Percentiles rank a stretch among this genome's conserved stretches.
These are phyloP conservation scores for Riparia riparia DNA, from an alignment of 2,113 vertebrate genomes.

Conservation along the genomic window DNA sequence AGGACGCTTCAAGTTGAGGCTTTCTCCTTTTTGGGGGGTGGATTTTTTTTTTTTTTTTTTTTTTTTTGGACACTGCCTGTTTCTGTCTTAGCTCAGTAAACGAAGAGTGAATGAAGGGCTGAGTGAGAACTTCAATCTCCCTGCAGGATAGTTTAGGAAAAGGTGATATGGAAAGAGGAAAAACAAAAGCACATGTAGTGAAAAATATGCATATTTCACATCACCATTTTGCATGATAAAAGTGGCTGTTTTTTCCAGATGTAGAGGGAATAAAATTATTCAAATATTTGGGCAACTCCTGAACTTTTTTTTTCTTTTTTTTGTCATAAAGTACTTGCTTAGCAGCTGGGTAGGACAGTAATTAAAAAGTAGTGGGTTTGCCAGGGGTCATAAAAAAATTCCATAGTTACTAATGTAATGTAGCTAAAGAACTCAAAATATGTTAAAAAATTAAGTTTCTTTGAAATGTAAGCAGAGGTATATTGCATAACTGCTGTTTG, in stretches of 20 bases:
- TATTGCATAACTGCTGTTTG: neutral
- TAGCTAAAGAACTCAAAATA: neutral
- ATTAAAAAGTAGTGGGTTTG: neutral
- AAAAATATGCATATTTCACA: neutral
- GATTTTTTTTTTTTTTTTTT: neutral
- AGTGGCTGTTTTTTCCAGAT: neutral
- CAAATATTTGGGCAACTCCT: neutral
- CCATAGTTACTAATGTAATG: neutral
- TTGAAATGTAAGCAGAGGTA: neutral
- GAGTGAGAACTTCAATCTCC: neutral
- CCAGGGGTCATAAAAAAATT: neutral
- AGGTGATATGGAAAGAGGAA: neutral
- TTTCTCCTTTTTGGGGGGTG: neutral
- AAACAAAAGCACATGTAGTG: conserved; percentile 16
- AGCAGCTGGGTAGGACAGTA: neutral
- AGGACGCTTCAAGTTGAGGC: neutral
- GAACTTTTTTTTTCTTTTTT: rapidly evolving
- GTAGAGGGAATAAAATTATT: neutral
- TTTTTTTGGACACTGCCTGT: neutral
- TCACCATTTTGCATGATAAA: neutral
- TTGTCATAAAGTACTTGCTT: neutral
- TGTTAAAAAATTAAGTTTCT: neutral
- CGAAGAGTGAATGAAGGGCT: neutral
- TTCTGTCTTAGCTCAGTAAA: neutral
- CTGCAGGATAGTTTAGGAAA: neutral